A percentile compares a stretch with the other conserved stretches of the same genome.
phyloP scores from a whole-genome alignment of 2,113 vertebrate genomes.

The Gymnobelideus leadbeateri region DNA sequence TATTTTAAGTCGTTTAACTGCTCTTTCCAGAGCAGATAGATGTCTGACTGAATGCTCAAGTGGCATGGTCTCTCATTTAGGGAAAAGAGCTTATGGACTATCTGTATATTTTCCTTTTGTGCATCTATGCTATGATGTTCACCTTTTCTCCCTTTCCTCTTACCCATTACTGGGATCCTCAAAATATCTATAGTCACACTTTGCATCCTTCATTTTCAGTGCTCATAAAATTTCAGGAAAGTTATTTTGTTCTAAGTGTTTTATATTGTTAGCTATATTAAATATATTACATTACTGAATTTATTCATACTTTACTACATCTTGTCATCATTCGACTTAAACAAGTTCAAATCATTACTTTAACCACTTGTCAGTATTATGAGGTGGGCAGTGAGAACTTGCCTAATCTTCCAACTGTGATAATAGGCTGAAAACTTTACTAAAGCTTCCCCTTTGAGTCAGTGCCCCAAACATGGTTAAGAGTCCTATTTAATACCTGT shows the following conservation, averaged over 20 bases:
- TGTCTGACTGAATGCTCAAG: background rate
- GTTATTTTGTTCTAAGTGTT: background rate
- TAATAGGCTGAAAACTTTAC: background rate
- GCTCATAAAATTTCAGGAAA: conserved; percentile 10
- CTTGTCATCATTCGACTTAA: conserved; percentile 41
- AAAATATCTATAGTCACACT: background rate
- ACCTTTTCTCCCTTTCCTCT: background rate
- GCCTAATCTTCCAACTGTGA: conserved; percentile 5
- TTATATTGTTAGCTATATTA: background rate
- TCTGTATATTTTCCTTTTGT: background rate
- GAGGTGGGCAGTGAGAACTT: background rate
- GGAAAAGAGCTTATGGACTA: background rate
- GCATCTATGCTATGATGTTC: background rate
- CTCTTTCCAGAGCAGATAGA: background rate
- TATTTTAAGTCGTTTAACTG: background rate
- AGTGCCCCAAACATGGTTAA: conserved; percentile 7
- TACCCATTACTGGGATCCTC: background rate
- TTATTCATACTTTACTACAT: conserved; percentile 2
- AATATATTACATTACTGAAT: conserved; percentile 1
- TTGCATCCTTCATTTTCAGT: background rate
- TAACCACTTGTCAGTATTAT: background rate
- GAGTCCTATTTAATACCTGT: conserved; percentile 3
- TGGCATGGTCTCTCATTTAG: background rate
- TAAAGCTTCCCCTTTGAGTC: background rate
- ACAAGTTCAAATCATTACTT: conserved; percentile 8